A percentile compares a stretch with the other conserved stretches of the same genome.
phyloP scores from a whole-genome alignment of 2,888 invertebrate genomes.

The Papilio protenor region DNA sequence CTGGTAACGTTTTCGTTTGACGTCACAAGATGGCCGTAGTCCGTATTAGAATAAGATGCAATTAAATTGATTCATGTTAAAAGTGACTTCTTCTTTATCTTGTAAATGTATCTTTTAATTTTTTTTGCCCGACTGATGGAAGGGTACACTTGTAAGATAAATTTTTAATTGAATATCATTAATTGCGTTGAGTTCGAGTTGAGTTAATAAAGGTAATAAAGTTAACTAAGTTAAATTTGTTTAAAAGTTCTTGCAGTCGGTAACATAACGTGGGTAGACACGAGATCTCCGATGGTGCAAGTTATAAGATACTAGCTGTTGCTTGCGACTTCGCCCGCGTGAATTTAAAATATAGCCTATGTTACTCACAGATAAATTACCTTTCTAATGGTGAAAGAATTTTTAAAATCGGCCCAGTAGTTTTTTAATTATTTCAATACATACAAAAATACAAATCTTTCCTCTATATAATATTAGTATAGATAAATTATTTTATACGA shows the following conservation, averaged over 20 bases:
- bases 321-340: too few species aligned
- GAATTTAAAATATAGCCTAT: too few species aligned
- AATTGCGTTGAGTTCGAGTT: background rate
- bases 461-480: too few species aligned
- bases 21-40: constrained; percentile 19
- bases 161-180: too few species aligned
- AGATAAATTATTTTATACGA: background rate
- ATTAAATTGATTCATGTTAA: background rate
- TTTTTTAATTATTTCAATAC: too few species aligned
- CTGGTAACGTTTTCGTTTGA: constrained; percentile 5
- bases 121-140: too few species aligned
- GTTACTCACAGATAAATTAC: too few species aligned
- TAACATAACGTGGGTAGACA: constrained; percentile 52
- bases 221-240: background rate
- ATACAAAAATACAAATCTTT: too few species aligned
- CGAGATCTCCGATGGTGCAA: constrained; percentile 43
- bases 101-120: background rate
- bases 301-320: background rate
- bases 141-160: too few species aligned
- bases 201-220: background rate
- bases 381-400: too few species aligned
- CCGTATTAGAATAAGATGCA: constrained; percentile 5
- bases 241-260: constrained; percentile 40
- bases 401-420: too few species aligned
- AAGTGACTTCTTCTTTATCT: background rate